Evolutionary conservation across 1,140 invertebrate species (phyloP).

Genomic region (Bombyx mori): ASM3026992v2 NC_085127.1:11241501-11242000

Average conservation of each 20-base stretch:
- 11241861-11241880: background rate
- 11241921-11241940: constrained; percentile 67
- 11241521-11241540: background rate
- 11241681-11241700: constrained; percentile 11
- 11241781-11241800: constrained; percentile 11
- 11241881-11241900: no score
- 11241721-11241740: constrained; percentile 29
- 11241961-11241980: constrained; percentile 97
- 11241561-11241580: background rate
- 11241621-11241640: constrained; percentile 25
- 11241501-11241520: background rate
- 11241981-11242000: constrained; percentile 97
- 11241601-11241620: no score
- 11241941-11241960: constrained; percentile 96
- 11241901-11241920: constrained; percentile 58
- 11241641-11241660: constrained; percentile 17
- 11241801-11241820: background rate
- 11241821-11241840: background rate
- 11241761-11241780: constrained; percentile 42
- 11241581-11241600: background rate
- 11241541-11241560: background rate
- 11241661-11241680: constrained; percentile 11
- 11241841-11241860: background rate
- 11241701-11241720: constrained; percentile 9
- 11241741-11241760: constrained; percentile 34